A percentile compares a stretch with the other conserved stretches of the same genome.
Conservation (phyloP, 1,140 invertebrate genomes). For the Drosophila subpulchrella region DNA sequence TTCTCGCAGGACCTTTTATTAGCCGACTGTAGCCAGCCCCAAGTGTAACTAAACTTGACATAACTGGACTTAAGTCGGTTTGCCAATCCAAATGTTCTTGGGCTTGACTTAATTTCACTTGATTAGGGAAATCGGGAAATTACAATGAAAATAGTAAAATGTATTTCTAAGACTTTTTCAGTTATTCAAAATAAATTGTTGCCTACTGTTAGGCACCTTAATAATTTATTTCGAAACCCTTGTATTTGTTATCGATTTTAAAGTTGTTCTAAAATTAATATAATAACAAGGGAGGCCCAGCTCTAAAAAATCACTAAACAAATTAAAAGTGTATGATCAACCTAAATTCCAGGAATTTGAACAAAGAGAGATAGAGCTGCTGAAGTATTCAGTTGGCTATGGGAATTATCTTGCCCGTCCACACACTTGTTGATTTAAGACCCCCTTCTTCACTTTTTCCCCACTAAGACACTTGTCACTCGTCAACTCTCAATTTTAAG, state of each 20-base stretch:
- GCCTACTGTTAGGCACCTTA: background rate
- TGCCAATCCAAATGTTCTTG: conserved; percentile 2
- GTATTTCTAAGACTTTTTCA: no score
- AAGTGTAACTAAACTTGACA: conserved; percentile 14
- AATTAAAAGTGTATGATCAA: background rate
- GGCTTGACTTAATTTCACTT: conserved; percentile 8
- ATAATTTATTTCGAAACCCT: no score
- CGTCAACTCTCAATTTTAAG: conserved; percentile 37
- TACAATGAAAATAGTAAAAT: background rate
- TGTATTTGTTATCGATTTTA: no score
- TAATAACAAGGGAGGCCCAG: no score
- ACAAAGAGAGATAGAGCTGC: conserved; percentile 1
- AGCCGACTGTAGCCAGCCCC: conserved; percentile 4
- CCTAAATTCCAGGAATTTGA: background rate
- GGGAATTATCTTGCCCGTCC: conserved; percentile 9
- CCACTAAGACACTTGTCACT: conserved; percentile 38
- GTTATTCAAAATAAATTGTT: background rate
- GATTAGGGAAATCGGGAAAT: background rate
- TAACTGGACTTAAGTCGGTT: conserved; percentile 1
- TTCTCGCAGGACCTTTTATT: conserved; percentile 14
- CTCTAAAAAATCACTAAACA: no score
- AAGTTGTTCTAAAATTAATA: no score
- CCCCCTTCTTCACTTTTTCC: background rate
- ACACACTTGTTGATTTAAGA: conserved; percentile 45
- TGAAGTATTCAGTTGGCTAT: conserved; percentile 14